These are phyloP conservation scores for Liasis olivaceus DNA, from an alignment of 2,797 vertebrate species.

Conservation along the genomic window DNA sequence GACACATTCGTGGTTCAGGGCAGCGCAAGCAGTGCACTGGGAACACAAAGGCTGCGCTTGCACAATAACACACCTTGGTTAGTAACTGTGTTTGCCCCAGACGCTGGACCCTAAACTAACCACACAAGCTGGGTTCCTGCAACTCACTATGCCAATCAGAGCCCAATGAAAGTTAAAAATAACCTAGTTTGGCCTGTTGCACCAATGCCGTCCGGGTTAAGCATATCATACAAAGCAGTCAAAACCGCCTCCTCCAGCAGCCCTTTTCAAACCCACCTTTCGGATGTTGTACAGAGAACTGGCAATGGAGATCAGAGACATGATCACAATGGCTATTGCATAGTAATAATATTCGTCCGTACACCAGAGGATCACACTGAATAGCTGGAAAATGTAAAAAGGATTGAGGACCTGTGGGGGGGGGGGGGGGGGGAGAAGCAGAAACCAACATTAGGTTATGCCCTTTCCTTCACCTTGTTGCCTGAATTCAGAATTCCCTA, in stretches of 20 bases:
- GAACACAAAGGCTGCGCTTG: not conserved
- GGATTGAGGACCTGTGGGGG: constrained; percentile 92
- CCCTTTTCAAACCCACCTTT: constrained; percentile 82
- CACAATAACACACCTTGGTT: not conserved
- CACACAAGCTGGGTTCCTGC: not conserved
- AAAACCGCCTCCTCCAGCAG: not conserved
- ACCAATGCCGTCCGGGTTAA: not conserved
- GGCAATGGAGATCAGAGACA: constrained; percentile 95
- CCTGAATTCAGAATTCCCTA: not conserved
- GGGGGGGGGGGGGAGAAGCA: too few species aligned
- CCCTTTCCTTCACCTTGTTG: not conserved
- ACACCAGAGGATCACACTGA: constrained; percentile 97
- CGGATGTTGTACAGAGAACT: constrained; percentile 98
- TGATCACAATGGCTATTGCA: constrained; percentile 92
- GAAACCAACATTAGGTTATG: not conserved
- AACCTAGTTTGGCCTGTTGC: not conserved
- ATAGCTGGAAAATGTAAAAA: constrained; percentile 99
- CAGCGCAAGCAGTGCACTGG: not conserved
- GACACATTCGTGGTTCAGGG: not conserved
- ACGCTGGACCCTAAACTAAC: not conserved
- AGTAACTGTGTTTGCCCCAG: not conserved
- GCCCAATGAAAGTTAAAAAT: not conserved
- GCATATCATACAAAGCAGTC: too few species aligned
- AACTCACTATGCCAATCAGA: not conserved
- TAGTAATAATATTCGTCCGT: constrained; percentile 98